A percentile compares a stretch with the other conserved stretches of the same genome.
Evolutionary conservation across 2,888 invertebrate species (phyloP).

Genomic region (Drosophila nr. fundita): DNA sequence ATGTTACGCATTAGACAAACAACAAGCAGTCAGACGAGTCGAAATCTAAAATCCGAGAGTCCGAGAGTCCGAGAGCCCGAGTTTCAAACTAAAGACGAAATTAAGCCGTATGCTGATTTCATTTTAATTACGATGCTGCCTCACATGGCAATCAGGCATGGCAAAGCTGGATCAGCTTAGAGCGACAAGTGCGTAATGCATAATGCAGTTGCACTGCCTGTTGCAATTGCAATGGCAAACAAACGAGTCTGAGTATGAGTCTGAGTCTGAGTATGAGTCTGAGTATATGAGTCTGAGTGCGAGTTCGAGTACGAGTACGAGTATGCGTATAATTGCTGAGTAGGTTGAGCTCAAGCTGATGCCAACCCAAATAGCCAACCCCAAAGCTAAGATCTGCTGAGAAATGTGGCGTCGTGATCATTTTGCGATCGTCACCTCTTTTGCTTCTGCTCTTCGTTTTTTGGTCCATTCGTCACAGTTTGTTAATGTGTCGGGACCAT

Average conservation of each 20-base stretch:
- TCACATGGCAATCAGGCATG: constrained; percentile 75
- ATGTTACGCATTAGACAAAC: constrained; percentile 80
- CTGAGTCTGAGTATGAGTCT: constrained; percentile 9
- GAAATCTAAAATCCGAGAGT: constrained; percentile 41
- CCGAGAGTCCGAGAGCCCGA: constrained; percentile 44
- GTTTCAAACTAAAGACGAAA: constrained; percentile 62
- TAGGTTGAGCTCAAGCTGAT: constrained; percentile 46
- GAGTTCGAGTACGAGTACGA: constrained; percentile 11
- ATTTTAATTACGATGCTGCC: constrained; percentile 76
- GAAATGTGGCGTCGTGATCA: constrained; percentile 54
- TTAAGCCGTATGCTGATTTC: constrained; percentile 81
- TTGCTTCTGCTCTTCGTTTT: constrained; percentile 26
- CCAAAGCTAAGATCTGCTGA: constrained; percentile 7
- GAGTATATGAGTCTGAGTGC: constrained; percentile 19
- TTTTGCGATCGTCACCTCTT: constrained; percentile 62
- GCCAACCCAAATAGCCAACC: constrained; percentile 63
- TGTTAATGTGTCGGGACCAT: constrained; percentile 76
- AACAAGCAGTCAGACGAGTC: constrained; percentile 69
- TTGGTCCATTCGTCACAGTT: constrained; percentile 68
- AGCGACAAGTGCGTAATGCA: constrained; percentile 81
- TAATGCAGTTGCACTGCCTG: constrained; percentile 12
- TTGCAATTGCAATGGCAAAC: constrained; percentile 28
- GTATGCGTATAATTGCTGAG: constrained; percentile 43
- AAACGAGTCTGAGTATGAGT: constrained; percentile 37
- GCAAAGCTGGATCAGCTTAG: constrained; percentile 81